Evolutionary conservation across 2,797 vertebrate genomes (phyloP), one percentile per base, ranked within the genome.

Genomic region (Urosaurus nigricauda): DNA sequence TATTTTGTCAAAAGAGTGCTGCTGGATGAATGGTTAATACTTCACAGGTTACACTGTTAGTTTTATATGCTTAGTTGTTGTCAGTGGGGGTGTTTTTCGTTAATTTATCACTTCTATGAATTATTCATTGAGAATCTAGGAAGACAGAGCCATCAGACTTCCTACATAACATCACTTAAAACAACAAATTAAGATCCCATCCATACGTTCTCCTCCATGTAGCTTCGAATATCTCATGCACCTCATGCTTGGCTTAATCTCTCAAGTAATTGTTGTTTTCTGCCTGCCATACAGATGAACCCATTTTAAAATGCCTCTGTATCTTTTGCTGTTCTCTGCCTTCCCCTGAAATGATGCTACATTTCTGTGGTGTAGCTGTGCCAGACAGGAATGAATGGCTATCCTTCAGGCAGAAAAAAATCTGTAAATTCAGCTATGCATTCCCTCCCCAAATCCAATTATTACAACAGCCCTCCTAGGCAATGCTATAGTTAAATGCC

Each of bases 31-130:
- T 8, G 32, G 29, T 92, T 96, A 95, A 94, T 93, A 77, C 70
- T 93, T 95, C 85, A 90, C 87, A 78, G 83, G 93, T 94, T 93
- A 84, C 80, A 84, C 85, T 51, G 90, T 89, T 51, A 83, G 26
- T 37, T 88, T 93, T 92, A 47, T 93, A 92, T 89, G 58, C 4
- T 37, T 93, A 68, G 58, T 37, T 65, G 60, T 65, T 65, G 24
- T 83, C 75, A 77, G 4, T 24, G 91, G 79, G 32, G 19, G 51
- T 63, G 0, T 2, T 85, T 40, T 92, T 51, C 93, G 92, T 96
- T 91, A 93, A 94, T 95, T 93, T 94, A 91, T 92, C 88, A 91
- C 88, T 95, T 65, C 90, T 94, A 12, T 92, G 88, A 94, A 77
- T 80, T 90, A 85, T n/a, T 84, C 85, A 90, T 58, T 65, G 17